Percentiles rank a stretch among this genome's conserved stretches.
phyloP scores from a whole-genome alignment of 2,888 invertebrate genomes.

The Coecobrya sp. region DNA sequence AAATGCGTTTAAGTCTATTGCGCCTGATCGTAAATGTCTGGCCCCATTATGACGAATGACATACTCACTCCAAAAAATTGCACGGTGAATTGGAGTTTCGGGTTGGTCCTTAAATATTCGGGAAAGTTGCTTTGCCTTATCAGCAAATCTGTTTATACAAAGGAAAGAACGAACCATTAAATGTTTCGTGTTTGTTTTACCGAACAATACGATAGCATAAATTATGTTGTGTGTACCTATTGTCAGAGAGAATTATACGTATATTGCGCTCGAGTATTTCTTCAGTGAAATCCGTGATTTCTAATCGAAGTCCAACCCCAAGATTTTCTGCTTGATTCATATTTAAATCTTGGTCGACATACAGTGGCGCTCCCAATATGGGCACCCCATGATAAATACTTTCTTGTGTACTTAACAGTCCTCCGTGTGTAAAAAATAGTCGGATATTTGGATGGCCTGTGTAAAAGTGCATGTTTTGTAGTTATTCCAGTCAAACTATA shows the following conservation, averaged over 20 bases:
- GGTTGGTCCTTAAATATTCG: slow-evolving; percentile 35
- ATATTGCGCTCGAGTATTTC: slow-evolving; percentile 88
- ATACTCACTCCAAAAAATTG: slow-evolving; percentile 79
- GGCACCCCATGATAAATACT: slow-evolving; percentile 91
- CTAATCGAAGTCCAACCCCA: slow-evolving; percentile 89
- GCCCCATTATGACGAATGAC: slow-evolving; percentile 87
- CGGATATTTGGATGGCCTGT: slow-evolving; percentile 90
- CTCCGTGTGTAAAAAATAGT: slow-evolving; percentile 92
- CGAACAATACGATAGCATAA: too few species aligned
- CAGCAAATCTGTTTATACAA: not conserved
- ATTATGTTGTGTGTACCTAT: slow-evolving; percentile 87
- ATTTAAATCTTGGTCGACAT: slow-evolving; percentile 89
- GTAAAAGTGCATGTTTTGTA: too few species aligned
- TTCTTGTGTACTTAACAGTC: slow-evolving; percentile 92
- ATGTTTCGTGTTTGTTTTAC: too few species aligned
- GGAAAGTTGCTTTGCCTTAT: slow-evolving; percentile 39
- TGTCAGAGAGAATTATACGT: slow-evolving; percentile 88
- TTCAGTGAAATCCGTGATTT: slow-evolving; percentile 89
- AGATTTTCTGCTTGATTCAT: slow-evolving; percentile 89
- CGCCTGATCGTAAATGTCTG: slow-evolving; percentile 83
- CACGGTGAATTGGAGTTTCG: slow-evolving; percentile 54
- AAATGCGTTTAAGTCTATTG: slow-evolving; percentile 85
- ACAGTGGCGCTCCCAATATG: slow-evolving; percentile 89
- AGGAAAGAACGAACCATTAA: too few species aligned
- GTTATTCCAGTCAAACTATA: too few species aligned